A percentile compares a stretch with the other conserved stretches of the same genome.
Evolutionary conservation across 2,888 invertebrate genomes (phyloP).

Genomic region (Neoitamus cyanurus): DNA sequence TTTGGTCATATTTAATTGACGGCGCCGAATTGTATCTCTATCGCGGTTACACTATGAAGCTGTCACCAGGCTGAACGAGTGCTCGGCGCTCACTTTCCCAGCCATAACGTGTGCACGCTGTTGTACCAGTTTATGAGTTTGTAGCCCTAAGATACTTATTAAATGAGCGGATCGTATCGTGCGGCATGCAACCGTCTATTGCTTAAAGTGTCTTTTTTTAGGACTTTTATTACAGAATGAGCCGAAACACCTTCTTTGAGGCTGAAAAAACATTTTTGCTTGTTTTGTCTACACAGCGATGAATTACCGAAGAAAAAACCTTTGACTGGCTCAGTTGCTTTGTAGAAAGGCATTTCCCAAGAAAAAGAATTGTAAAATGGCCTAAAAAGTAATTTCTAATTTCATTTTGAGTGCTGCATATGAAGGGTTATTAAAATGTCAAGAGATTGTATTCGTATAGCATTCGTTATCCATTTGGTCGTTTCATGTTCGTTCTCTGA

Average conservation of each 20-base stretch:
- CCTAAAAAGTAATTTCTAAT: background rate
- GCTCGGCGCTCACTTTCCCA: background rate
- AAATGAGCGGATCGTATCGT: slow-evolving; percentile 12
- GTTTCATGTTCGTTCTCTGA: background rate
- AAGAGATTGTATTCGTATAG: background rate
- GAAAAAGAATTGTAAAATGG: background rate
- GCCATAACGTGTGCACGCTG: background rate
- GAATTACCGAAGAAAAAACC: background rate
- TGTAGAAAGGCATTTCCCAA: background rate
- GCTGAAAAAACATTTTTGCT: background rate
- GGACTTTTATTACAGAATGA: slow-evolving; percentile 2
- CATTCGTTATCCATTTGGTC: background rate
- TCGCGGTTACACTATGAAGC: background rate
- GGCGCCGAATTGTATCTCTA: background rate
- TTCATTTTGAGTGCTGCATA: background rate
- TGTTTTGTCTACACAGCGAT: background rate
- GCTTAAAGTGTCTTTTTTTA: background rate
- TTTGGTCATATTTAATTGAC: background rate
- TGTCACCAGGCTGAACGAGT: background rate
- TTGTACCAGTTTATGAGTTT: background rate
- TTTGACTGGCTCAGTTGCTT: background rate
- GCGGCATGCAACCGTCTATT: slow-evolving; percentile 19
- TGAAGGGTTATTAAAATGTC: background rate
- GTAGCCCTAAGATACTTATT: slow-evolving; percentile 1
- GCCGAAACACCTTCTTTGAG: slow-evolving; percentile 1